Base-by-base conservation (phyloP, 2,888 invertebrate species). In the Apodemia mormo region DNA sequence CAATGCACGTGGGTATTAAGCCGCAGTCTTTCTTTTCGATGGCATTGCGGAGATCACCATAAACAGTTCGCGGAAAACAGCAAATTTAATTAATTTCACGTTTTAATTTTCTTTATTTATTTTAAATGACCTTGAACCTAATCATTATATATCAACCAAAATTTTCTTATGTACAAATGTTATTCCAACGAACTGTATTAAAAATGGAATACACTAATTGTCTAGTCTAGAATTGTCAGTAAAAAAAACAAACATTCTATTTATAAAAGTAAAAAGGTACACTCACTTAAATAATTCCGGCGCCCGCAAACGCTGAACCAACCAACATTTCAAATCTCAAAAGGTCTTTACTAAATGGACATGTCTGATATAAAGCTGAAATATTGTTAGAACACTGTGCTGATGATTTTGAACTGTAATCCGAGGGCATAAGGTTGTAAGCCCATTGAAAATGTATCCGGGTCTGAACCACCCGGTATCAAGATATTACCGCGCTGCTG, bases 401-500 rank as follows among this genome's bases (percentile, higher is more conserved):
- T 33, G 12, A 6, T 7, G 61, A 52, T 64, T 43, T 72, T 64
- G 6, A 12, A 71, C 76, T 73, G 68, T 82, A 71, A 82, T 72
- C 14, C 8, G 0, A 6, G 2, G 61, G 0, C 10, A 40, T 75
- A 80, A 76, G 76, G 79, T 71, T 70, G 70, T 67, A 72, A 77
- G 79, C 82, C 9, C 75, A 52, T n/a, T 67, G 71, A 73, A 70
- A 58, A 58, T 1, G 30, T 30, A 30, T 61, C 7, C 1, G 12
- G 33, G 33, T 14, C 14, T 33, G 14, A 61, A 14, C 33, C 61
- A 61, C 61, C 69, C 69, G 80, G 85, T 86, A 90, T 90, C 88
- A 89, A 90, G 90, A 90, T 87, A 87, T 90, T 89, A 90, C 86
- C 85, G 85, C 86, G 82, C 80, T 80, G 83, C 85, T 85, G 85